Conservation (phyloP, 2,113 vertebrate species). For the Cephalopterus ornatus region DNA sequence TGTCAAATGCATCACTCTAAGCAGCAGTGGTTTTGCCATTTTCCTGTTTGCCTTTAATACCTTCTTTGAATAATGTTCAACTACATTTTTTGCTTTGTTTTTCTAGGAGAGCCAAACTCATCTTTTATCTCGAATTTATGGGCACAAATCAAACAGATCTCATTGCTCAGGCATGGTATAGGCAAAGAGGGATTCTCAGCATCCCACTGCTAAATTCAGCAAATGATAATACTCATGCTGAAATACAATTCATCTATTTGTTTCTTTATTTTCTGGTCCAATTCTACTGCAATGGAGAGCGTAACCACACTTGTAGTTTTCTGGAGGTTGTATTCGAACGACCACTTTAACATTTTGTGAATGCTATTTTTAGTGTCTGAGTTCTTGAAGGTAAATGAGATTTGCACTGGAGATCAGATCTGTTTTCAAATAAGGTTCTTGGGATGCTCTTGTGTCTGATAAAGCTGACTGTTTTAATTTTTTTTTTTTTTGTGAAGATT, state of each 20-base stretch:
- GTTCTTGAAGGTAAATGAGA: not conserved
- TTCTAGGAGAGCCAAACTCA: not conserved
- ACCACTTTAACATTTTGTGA: not conserved
- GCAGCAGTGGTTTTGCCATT: not conserved
- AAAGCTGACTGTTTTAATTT: not conserved
- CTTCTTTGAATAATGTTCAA: conserved; percentile 16
- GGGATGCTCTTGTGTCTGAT: not conserved
- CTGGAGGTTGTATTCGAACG: not conserved
- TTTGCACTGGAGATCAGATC: not conserved
- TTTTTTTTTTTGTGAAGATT: not conserved
- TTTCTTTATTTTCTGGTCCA: not conserved
- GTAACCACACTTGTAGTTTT: not conserved
- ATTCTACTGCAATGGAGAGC: not conserved
- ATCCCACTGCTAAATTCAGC: not conserved
- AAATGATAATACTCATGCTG: not conserved
- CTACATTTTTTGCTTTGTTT: not conserved
- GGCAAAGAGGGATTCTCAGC: not conserved
- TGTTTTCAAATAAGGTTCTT: not conserved
- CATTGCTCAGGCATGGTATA: not conserved
- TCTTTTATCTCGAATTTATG: conserved; percentile 4
- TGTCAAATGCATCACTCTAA: conserved; percentile 15
- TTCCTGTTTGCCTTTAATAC: not conserved
- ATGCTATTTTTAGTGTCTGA: not conserved
- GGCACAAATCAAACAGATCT: not conserved
- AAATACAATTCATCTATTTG: not conserved